Base-by-base conservation (phyloP, 1,140 invertebrate species). In the Araneus ventricosus region DNA sequence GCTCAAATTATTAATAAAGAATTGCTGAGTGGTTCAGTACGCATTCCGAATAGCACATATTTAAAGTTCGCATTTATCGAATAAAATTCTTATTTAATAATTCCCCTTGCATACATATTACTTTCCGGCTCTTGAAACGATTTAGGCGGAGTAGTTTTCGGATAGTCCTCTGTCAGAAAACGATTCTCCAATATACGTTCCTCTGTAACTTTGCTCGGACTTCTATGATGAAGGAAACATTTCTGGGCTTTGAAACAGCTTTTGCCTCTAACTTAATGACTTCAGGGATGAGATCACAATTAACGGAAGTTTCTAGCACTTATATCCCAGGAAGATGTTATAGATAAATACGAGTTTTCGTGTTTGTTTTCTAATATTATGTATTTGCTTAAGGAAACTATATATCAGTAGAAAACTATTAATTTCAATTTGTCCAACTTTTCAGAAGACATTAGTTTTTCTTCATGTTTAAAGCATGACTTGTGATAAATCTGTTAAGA, bases 151-250 rank as follows among this genome's bases (percentile, higher is more conserved):
- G 85, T 87, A 37, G 57, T 87, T 87, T 87, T 87, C 85, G 57
- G 85, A 87, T 87, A 87, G 20, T 87, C 27, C 52, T 30, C n/a
- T 61, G 30, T 61, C 85, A 61, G 41, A 87, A 87, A 87, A 45
- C 85, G 85, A 87, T 87, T 87, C 59, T 87, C 85, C 85, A 59
- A 87, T 61, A 61, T 4, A 57, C 41, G 84, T 27, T 59, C 27
- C 30, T 22, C 57, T 37, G 52, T 22, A 87, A 10, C 59, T 52
- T 82, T 82, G 39, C 80, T n/a, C 37, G 34, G 39, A 41, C n/a
- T 61, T n/a, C n/a, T 27, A 39, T 57, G 82, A 24, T 45, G 70
- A 34, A 75, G 70, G 70, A 75, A 75, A 37, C 82, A 24, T 57
- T 57, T 52, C 39, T 34, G 27, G 22, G 52, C 27, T 84, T 84